Evolutionary conservation across 2,113 vertebrate genomes (phyloP).

Genomic region (Carassius gibelio): DNA sequence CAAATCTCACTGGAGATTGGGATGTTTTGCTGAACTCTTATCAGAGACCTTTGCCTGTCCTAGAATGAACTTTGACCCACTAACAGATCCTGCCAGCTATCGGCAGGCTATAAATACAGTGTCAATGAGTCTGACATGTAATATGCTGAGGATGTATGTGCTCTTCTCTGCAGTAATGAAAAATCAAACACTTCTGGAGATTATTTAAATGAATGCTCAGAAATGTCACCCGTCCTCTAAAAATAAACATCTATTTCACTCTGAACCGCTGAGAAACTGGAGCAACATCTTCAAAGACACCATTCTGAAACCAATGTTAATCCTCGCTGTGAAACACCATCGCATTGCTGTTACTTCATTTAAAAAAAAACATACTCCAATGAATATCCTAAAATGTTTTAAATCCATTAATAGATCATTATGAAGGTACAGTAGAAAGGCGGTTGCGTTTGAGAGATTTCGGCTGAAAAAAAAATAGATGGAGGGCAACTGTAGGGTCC

Average conservation of each 20-base stretch:
- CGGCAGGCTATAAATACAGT: not conserved
- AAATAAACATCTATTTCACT: slow-evolving; percentile 54
- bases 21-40: not conserved
- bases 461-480: slow-evolving; percentile 4
- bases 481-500: not conserved
- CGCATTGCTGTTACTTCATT: not conserved
- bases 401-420: slow-evolving; percentile 44
- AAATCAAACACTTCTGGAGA: slow-evolving; percentile 14
- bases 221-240: slow-evolving; percentile 45
- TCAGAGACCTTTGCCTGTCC: not conserved
- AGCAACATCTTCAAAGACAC: slow-evolving; percentile 36
- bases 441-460: slow-evolving; percentile 1
- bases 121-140: not conserved
- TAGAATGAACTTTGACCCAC: not conserved
- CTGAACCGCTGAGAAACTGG: slow-evolving; percentile 17
- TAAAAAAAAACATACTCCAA: too few relatives aligned
- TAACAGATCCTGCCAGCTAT: not conserved
- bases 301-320: slow-evolving; percentile 50
- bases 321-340: slow-evolving; percentile 54
- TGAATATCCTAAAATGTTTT: slow-evolving; percentile 28
- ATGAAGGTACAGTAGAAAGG: slow-evolving; percentile 18
- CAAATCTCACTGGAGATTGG: not conserved
- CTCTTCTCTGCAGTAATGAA: slow-evolving; percentile 34
- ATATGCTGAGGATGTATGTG: not conserved
- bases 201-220: slow-evolving; percentile 35